These are phyloP conservation scores for Limnodromus scolopaceus DNA, from an alignment of 2,797 vertebrate species.

Conservation along the genomic window DNA sequence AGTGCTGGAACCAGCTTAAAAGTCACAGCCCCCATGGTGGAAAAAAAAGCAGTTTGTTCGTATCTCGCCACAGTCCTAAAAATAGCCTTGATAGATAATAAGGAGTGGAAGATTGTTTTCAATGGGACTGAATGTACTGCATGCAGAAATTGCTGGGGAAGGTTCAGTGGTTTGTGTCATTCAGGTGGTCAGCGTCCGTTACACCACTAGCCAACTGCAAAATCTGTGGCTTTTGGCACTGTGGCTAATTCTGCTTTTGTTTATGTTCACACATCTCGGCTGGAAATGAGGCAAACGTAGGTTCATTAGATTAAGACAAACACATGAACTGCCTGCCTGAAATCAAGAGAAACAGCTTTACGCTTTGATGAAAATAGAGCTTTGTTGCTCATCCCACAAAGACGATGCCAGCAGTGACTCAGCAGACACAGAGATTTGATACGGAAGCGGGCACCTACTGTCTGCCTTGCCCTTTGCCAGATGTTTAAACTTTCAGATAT, in stretches of 20 bases:
- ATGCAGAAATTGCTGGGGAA: neutral
- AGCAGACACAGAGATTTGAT: neutral
- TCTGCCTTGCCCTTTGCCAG: neutral
- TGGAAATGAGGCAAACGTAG: neutral
- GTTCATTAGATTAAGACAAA: neutral
- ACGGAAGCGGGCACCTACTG: neutral
- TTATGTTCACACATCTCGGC: neutral
- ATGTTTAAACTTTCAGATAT: neutral
- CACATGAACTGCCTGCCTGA: neutral
- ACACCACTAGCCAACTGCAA: accelerated
- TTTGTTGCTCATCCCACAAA: neutral
- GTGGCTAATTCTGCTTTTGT: neutral
- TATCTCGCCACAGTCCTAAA: slow-evolving; percentile 49
- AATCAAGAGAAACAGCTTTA: neutral
- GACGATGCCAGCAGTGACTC: slow-evolving; percentile 1
- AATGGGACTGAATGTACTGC: slow-evolving; percentile 48
- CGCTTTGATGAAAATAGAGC: neutral
- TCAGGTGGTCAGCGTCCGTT: neutral
- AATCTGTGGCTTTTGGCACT: neutral
- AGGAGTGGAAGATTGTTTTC: slow-evolving; percentile 34
- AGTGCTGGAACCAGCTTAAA: slow-evolving; percentile 1
- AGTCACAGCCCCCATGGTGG: slow-evolving; percentile 2
- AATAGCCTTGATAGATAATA: slow-evolving; percentile 59
- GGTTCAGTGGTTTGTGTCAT: neutral
- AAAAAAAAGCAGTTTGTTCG: slow-evolving; percentile 37